Evolutionary conservation across 2,888 invertebrate genomes (phyloP).

Genomic region (Dendrolimus houi): DNA sequence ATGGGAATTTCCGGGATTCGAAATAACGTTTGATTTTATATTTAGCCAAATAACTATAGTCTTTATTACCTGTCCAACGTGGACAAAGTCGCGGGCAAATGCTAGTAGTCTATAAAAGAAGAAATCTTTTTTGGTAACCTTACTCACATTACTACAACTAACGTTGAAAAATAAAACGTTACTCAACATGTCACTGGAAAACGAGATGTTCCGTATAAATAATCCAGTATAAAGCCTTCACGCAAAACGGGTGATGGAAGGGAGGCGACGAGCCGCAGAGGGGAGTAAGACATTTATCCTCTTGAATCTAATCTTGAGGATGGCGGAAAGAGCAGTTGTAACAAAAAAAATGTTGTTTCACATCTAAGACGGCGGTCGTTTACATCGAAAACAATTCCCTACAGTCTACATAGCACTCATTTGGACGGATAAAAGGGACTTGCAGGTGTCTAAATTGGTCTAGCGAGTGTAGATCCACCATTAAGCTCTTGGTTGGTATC

Average conservation of each 20-base stretch:
- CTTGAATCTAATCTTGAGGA: conserved; percentile 71
- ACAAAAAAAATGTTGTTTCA: conserved; percentile 20
- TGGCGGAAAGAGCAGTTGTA: conserved; percentile 64
- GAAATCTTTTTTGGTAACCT: too few species aligned
- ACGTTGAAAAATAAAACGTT: conserved; percentile 45
- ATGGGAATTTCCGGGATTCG: too few species aligned
- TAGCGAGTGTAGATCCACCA: too few species aligned
- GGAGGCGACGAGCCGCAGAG: conserved; percentile 16
- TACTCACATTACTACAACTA: conserved; percentile 4
- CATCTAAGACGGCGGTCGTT: conserved; percentile 14
- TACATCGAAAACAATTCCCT: conserved; percentile 41
- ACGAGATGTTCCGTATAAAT: conserved; percentile 61
- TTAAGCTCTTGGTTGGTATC: too few species aligned
- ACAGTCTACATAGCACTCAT: conserved; percentile 33
- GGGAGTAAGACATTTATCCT: conserved; percentile 65
- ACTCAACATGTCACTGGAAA: conserved; percentile 50
- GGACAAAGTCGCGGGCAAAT: too few species aligned
- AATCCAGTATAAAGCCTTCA: conserved; percentile 64
- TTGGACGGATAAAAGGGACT: too few species aligned
- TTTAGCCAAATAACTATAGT: too few species aligned
- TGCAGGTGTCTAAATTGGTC: too few species aligned
- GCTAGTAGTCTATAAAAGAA: too few species aligned
- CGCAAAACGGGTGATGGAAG: conserved; percentile 58
- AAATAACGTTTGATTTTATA: too few species aligned
- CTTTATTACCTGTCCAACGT: too few species aligned